Base-by-base conservation (phyloP, 1,140 invertebrate genomes). In the Hesperophylax magnus region DNA sequence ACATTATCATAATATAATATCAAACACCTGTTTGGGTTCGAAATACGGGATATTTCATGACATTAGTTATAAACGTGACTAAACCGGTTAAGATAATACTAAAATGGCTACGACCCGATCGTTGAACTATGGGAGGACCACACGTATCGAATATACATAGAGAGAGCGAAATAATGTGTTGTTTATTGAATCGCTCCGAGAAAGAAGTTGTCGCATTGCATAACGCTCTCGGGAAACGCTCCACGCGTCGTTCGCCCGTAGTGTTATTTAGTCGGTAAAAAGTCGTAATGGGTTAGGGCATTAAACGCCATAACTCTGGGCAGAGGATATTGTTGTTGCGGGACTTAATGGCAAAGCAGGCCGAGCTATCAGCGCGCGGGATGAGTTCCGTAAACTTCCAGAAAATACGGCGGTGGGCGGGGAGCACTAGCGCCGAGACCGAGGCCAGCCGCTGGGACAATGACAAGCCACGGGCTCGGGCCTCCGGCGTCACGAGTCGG, bases 211-310 rank as follows among this genome's bases (percentile, higher is more conserved):
- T 54, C 20, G 22, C n/a, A 27, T 72, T 54, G 69, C 47, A 53
- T 22, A 31, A n/a, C 20, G 52, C 31, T 31, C 47, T 27, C 63
- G 14, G 24, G 60, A 27, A 15, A 6, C 11, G 39, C 39, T 61
- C 18, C 58, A 61, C 58, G 20, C 58, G 24, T 47, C 39, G 39
- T 14, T 11, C 39, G 39, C 11, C 54, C 24, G 58, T 15, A 20
- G 58, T 24, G 58, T 18, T 11, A 18, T 61, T 61, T 61, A 34
- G 63, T 52, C 52, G 22, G 47, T 54, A 54, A 72, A 53, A 22
- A 54, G 69, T 17, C 69, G 18, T 72, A 72, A 72, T 71, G 67
- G 17, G n/a, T 71, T 47, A 52, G 67, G 67, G 67, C 34, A 71
- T 72, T 72, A 72, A 27, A 27, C 34, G 27, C 27, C 52, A 72